Conservation (phyloP, 2,113 vertebrate species). For the Oreochromis spilurus region DNA sequence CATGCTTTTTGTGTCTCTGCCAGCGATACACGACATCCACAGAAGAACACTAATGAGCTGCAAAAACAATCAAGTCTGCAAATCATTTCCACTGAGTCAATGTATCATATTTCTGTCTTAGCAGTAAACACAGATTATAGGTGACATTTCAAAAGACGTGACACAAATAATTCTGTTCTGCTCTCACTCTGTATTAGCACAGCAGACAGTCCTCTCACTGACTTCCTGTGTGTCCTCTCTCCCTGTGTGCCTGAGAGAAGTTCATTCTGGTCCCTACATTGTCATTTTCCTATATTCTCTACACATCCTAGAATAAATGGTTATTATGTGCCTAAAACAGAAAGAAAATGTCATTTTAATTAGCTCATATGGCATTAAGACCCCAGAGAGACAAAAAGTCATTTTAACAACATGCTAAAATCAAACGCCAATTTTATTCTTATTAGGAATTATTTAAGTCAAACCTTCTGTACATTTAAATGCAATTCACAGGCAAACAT, state of each 20-base stretch:
- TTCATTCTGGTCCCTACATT: neutral
- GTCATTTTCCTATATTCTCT: neutral
- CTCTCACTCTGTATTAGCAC: neutral
- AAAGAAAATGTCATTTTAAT: neutral
- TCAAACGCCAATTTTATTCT: neutral
- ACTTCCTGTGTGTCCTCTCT: neutral
- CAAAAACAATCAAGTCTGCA: neutral
- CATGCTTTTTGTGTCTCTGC: neutral
- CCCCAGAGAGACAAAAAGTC: neutral
- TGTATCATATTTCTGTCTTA: neutral
- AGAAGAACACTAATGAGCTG: neutral
- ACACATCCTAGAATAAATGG: neutral
- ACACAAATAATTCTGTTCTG: neutral
- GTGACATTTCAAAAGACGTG: slow-evolving; percentile 12
- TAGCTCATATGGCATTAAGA: neutral
- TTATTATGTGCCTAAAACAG: fast-evolving
- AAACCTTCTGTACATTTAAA: neutral
- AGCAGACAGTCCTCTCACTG: neutral
- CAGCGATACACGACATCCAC: neutral
- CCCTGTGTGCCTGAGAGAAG: neutral
- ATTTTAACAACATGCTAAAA: neutral
- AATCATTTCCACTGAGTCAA: neutral
- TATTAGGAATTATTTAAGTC: fast-evolving
- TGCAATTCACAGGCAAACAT: neutral
- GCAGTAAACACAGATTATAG: neutral